Evolutionary conservation across 2,888 invertebrate species (phyloP).

Genomic region (Drosophila aldrichi): DNA sequence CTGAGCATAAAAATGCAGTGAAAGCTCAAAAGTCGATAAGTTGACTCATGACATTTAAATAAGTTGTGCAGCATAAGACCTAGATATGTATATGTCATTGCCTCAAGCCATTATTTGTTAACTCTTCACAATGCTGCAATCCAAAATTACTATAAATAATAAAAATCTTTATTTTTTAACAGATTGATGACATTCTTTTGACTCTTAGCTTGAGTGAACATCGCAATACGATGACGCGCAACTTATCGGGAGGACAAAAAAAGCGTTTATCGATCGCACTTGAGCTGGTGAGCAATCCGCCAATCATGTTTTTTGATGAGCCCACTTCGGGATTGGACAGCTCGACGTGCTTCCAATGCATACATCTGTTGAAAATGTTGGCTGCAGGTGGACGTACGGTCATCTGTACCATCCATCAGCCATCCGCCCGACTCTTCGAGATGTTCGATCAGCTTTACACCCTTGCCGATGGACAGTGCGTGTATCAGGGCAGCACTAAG

Average conservation of each 20-base stretch:
- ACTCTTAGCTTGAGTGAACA: conserved; percentile 95
- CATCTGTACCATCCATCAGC: conserved; percentile 96
- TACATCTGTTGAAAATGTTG: conserved; percentile 93
- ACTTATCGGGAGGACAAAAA: conserved; percentile 97
- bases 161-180: conserved; percentile 61
- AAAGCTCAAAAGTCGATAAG: neutral
- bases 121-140: neutral
- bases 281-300: conserved; percentile 98
- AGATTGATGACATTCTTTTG: conserved; percentile 97
- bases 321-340: conserved; percentile 98
- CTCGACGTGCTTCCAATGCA: conserved; percentile 97
- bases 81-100: neutral
- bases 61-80: neutral
- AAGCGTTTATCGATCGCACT: conserved; percentile 97
- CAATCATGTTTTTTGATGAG: conserved; percentile 99
- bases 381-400: conserved; percentile 96
- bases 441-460: conserved; percentile 98
- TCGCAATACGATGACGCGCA: conserved; percentile 94
- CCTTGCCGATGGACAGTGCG: conserved; percentile 96
- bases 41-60: neutral
- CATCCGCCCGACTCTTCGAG: conserved; percentile 97
- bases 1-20: neutral
- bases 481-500: conserved; percentile 95
- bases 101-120: neutral
- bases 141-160: neutral